Evolutionary conservation across 2,888 invertebrate species (phyloP).

Genomic region (Conchocele bisecta): DNA sequence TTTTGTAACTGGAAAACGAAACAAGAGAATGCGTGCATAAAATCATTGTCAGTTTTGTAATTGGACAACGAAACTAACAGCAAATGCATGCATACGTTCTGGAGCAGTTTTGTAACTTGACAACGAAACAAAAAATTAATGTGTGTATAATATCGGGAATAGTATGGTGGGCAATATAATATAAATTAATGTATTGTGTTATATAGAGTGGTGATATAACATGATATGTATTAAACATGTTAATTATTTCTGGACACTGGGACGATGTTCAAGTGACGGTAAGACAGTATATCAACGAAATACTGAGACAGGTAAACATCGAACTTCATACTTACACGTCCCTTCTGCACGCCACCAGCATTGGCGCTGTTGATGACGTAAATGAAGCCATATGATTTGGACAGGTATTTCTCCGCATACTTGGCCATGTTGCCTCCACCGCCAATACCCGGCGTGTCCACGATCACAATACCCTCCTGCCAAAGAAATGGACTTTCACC

Average conservation of each 20-base stretch:
- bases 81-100: no score
- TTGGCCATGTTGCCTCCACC: conserved; percentile 67
- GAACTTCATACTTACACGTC: conserved; percentile 70
- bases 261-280: no score
- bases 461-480: conserved; percentile 75
- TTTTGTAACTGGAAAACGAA: no score
- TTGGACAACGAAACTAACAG: conserved; percentile 42
- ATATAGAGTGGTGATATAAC: no score
- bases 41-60: conserved; percentile 69
- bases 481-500: background rate
- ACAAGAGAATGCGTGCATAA: no score
- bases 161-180: no score
- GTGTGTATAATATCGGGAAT: background rate
- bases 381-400: conserved; percentile 75
- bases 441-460: conserved; percentile 78
- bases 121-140: background rate
- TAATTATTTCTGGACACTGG: no score
- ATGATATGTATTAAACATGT: no score
- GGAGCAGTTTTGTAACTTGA: background rate
- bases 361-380: conserved; percentile 74
- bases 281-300: no score
- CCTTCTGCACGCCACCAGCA: conserved; percentile 74
- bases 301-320: no score
- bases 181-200: no score
- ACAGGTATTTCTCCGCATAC: conserved; percentile 68